Conservation (phyloP, 2,888 invertebrate genomes). For the Catocala fraxini region DNA sequence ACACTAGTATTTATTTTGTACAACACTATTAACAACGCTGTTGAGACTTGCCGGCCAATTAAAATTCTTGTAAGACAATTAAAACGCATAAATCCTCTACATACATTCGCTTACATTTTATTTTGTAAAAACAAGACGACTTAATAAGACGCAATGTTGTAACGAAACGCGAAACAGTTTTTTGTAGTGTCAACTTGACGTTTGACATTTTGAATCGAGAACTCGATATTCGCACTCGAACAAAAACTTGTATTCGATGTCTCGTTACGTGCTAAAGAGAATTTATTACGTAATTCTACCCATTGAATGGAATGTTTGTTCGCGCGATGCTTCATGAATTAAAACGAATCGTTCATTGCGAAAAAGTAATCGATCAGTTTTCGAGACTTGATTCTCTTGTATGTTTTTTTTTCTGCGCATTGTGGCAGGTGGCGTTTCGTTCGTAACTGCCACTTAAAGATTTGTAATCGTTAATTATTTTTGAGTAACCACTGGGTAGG, state of each 20-base stretch:
- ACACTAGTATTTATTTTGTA: too few species aligned
- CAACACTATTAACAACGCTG: background rate
- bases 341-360: slow-evolving; percentile 44
- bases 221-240: slow-evolving; percentile 40
- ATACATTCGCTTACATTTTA: slow-evolving; percentile 21
- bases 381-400: slow-evolving; percentile 36
- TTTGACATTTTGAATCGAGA: slow-evolving; percentile 62
- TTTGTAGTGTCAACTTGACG: slow-evolving; percentile 57
- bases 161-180: slow-evolving; percentile 51
- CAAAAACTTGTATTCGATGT: slow-evolving; percentile 44
- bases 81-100: slow-evolving; percentile 8
- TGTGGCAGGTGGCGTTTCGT: slow-evolving; percentile 43
- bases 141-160: slow-evolving; percentile 42
- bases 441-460: slow-evolving; percentile 30
- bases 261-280: slow-evolving; percentile 51
- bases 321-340: slow-evolving; percentile 41
- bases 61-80: slow-evolving; percentile 11
- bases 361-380: slow-evolving; percentile 47
- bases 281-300: slow-evolving; percentile 46
- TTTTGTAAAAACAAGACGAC: slow-evolving; percentile 40
- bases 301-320: slow-evolving; percentile 43
- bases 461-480: slow-evolving; percentile 46
- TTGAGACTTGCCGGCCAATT: slow-evolving; percentile 18
- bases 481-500: slow-evolving; percentile 25
- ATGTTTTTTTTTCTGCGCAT: slow-evolving; percentile 28